Base-by-base conservation (phyloP, 2,797 vertebrate species). In the Botia kubotai region DNA sequence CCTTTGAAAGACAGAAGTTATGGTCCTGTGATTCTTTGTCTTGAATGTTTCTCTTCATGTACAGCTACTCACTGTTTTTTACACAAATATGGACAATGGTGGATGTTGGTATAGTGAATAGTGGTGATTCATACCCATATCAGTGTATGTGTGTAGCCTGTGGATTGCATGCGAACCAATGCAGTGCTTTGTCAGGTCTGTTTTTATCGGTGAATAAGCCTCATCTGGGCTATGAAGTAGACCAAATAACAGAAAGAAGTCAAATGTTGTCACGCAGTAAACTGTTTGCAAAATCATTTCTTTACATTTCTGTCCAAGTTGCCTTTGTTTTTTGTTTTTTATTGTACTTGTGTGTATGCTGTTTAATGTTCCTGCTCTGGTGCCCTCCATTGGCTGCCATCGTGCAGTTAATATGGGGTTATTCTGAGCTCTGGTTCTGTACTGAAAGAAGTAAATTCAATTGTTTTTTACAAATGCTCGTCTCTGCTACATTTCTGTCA, bases 141-240 rank as follows among this genome's bases (percentile, higher is more conserved):
- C 92, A 88, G 65, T 70, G 66, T 82, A 92, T 92, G 91, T 93
- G 90, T 90, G 90, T 91, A 91, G 88, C 93, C 86, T 85, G 86
- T 87, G 75, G 89, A 90, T 82, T 93, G 92, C 93, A 94, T 94
- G 94, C 91, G 87, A 93, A 92, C 87, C 90, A 93, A 93, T 93
- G 92, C 93, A 94, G 93, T 94, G 91, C 91, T 83, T 79, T 26
- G 82, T 84, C 72, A 50, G 73, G 69, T 69, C 85, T 90, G 86
- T 92, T 92, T 88, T 87, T 71, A 66, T 89, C 88, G n/a, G 63
- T 83, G 89, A 89, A 89, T 90, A 89, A 87, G 89, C 88, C 88
- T 90, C 87, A 85, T 86, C 82, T 87, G 87, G 88, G 87, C 90
- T 89, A 86, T 88, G 89, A 93, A 93, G 89, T 94, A 92, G 92